A percentile compares a stretch with the other conserved stretches of the same genome.
phyloP scores from a whole-genome alignment of 2,113 vertebrate species.

The Sakesphorus luctuosus region DNA sequence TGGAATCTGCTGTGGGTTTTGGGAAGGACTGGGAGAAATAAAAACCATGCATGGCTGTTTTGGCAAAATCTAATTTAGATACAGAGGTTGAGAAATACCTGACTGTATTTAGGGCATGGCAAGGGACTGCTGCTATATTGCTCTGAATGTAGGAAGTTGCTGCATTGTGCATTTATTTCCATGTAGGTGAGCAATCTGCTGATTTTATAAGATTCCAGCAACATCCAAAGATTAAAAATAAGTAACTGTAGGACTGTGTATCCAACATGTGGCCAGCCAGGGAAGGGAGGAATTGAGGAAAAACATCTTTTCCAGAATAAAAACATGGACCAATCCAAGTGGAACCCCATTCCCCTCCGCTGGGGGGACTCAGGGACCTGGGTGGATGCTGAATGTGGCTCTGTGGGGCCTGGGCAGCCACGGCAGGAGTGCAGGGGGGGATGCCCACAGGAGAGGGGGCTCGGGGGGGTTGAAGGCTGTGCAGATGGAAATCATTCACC shows the following conservation, averaged over 20 bases:
- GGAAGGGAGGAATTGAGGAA: not conserved
- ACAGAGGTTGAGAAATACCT: not conserved
- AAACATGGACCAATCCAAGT: not conserved
- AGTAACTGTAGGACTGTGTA: not conserved
- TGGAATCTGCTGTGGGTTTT: not conserved
- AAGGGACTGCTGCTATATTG: not conserved
- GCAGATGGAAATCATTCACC: not conserved
- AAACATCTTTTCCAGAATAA: not conserved
- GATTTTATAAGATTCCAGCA: not conserved
- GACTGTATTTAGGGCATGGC: not conserved
- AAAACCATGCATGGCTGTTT: too few relatives aligned
- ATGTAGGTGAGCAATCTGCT: not conserved
- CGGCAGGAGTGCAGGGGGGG: not conserved
- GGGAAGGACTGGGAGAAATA: not conserved
- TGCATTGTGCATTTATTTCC: not conserved
- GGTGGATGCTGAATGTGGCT: not conserved
- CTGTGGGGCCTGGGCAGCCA: not conserved
- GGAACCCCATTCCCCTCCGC: not conserved
- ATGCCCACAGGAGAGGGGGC: not conserved
- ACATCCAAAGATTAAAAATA: not conserved
- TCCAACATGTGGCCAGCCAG: fast-evolving
- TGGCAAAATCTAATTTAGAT: not conserved
- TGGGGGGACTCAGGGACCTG: not conserved
- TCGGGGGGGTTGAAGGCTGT: not conserved
- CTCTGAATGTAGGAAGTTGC: not conserved